Evolutionary conservation across 2,797 vertebrate genomes (phyloP).

Genomic region (Loriculus beryllinus): DNA sequence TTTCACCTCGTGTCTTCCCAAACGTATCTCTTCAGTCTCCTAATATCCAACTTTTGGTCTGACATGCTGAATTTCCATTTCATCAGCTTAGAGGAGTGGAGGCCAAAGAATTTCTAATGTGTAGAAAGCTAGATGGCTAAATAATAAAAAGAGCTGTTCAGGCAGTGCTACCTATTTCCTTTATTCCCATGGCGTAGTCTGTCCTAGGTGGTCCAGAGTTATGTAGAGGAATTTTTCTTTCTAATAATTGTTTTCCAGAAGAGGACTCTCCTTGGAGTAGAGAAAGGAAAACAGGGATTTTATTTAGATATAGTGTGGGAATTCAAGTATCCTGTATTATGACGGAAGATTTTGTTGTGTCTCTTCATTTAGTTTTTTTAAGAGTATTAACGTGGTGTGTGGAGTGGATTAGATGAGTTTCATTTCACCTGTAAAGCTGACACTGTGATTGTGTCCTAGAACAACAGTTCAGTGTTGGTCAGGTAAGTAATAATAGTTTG

Average conservation of each 20-base stretch:
- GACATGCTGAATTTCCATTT: not conserved
- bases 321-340: not conserved
- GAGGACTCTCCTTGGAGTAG: not conserved
- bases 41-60: accelerated
- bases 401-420: not conserved
- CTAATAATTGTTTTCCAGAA: not conserved
- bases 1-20: not conserved
- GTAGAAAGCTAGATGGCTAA: not conserved
- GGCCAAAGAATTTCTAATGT: not conserved
- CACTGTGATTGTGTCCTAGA: not conserved
- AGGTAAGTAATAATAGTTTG: not conserved
- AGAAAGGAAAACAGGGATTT: not conserved
- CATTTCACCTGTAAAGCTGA: not conserved
- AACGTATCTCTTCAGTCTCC: not conserved
- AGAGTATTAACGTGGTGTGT: not conserved
- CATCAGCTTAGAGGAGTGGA: not conserved
- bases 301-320: not conserved
- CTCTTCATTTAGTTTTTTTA: not conserved
- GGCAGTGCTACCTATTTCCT: not conserved
- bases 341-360: not conserved
- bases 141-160: not conserved
- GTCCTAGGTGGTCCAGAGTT: not conserved
- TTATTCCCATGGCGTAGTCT: accelerated
- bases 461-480: not conserved
- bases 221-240: not conserved